Evolutionary conservation across 2,113 vertebrate species (phyloP).

Genomic region (Seriola dumerili): DNA sequence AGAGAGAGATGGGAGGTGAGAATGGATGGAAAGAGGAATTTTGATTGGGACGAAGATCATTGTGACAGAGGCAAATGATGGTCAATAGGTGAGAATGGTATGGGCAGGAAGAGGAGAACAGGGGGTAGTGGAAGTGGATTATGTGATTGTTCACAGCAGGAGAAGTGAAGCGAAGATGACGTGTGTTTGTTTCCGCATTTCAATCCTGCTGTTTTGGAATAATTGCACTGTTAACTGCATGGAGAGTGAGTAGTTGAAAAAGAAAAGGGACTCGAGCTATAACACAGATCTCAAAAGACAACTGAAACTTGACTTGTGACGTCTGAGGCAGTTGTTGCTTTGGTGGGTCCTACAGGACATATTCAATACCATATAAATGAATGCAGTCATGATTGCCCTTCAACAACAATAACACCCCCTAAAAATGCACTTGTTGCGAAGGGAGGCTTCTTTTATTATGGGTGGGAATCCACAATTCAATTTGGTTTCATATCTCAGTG

Average conservation of each 20-base stretch:
- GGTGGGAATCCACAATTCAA: background rate
- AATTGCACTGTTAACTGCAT: background rate
- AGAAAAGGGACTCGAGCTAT: background rate
- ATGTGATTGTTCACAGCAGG: background rate
- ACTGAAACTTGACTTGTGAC: background rate
- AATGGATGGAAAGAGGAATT: background rate
- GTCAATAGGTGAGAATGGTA: background rate
- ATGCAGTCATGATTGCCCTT: background rate
- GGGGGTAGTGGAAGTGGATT: background rate
- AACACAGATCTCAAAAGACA: background rate
- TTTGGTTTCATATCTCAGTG: background rate
- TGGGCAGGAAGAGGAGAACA: background rate
- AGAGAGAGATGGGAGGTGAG: slow-evolving; percentile 5
- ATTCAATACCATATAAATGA: background rate
- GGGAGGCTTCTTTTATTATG: background rate
- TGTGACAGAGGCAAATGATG: background rate
- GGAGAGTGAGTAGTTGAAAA: background rate
- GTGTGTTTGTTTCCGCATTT: background rate
- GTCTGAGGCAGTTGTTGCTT: background rate
- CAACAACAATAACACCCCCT: background rate
- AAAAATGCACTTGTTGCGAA: background rate
- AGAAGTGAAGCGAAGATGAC: background rate
- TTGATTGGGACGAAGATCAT: background rate
- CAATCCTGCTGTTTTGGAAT: background rate
- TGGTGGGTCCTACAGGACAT: background rate